Percentiles rank a stretch among this genome's conserved stretches.
Evolutionary conservation across 2,113 vertebrate genomes (phyloP).

Genomic region (Cacatua alba): DNA sequence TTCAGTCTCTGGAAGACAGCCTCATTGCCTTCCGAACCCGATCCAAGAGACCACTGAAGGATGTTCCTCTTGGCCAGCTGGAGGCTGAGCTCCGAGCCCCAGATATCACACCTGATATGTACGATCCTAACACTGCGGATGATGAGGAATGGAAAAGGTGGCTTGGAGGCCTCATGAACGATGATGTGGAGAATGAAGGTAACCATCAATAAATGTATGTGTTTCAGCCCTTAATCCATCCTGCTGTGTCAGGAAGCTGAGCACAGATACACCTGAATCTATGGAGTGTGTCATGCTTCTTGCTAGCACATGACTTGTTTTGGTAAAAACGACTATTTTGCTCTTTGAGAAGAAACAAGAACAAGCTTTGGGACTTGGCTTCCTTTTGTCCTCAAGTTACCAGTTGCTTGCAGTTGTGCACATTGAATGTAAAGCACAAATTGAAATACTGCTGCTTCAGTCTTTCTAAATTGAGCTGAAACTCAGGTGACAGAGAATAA

Average conservation of each 20-base stretch:
- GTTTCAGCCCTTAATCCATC: not conserved
- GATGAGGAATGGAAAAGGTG: slow-evolving; percentile 92
- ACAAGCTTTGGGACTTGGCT: not conserved
- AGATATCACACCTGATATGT: slow-evolving; percentile 95
- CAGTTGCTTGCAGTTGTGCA: not conserved
- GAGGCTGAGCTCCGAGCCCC: slow-evolving; percentile 92
- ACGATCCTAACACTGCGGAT: slow-evolving; percentile 82
- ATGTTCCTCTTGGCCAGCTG: slow-evolving; percentile 88
- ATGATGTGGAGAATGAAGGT: slow-evolving; percentile 86
- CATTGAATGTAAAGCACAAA: not conserved
- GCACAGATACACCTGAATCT: not conserved
- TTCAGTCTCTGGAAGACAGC: slow-evolving; percentile 73
- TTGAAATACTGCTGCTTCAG: not conserved
- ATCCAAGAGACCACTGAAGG: slow-evolving; percentile 87
- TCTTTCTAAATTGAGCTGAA: not conserved
- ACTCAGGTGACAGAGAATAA: not conserved
- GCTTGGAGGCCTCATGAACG: slow-evolving; percentile 89
- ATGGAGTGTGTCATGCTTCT: not conserved
- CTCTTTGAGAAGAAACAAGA: not conserved
- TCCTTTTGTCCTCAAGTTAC: not conserved
- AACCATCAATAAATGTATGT: not conserved
- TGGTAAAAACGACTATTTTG: not conserved
- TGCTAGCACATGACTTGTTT: not conserved
- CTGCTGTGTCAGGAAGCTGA: not conserved
- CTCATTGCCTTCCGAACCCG: slow-evolving; percentile 91